Base-by-base conservation (phyloP, 2,888 invertebrate species). In the Ichneumoninae sp. region DNA sequence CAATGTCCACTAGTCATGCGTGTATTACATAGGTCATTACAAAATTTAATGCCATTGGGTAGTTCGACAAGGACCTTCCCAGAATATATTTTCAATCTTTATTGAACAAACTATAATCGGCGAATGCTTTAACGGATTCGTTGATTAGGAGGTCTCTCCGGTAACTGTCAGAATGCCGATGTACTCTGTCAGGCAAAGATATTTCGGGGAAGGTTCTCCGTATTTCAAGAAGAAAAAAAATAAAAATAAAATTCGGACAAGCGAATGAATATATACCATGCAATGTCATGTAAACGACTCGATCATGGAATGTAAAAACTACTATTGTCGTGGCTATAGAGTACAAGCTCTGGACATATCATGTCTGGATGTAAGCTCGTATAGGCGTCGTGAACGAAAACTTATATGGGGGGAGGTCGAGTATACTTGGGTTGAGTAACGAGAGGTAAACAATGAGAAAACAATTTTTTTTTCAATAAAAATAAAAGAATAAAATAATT, bases 401-500 rank as follows among this genome's bases (percentile, higher is more conserved):
- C 80, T 90, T 87, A 87, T 87, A 88, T 87, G 87, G 87, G 84
- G 71, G 78, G 89, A 84, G 87, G 88, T 85, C 88, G 88, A 89
- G 90, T 89, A 90, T 86, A 83, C 89, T 87, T 89, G 88, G 90
- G 89, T 89, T 83, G 87, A 86, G 88, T 88, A 87, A 87, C 85
- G 78, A 85, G 87, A 88, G 85, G 87, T 89, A 70, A 76, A 84
- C 79, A 83, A 84, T 86, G 76, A 86, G 80, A 82, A 85, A 83
- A 78, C 87, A 94, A 74, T 94, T 94, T 93, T 94, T 94, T 40
- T 8, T 36, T 36, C 94, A 86, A 65, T 33, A 94, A 94, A 89
- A 88, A 90, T 87, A 93, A 91, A 93, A 94, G 94, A 94, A 94
- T 94, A 65, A 94, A 93, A 94, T 94, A 85, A 82, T 91, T 74